Conservation (phyloP, 2,113 vertebrate species). For the Ptilonorhynchus violaceus region DNA sequence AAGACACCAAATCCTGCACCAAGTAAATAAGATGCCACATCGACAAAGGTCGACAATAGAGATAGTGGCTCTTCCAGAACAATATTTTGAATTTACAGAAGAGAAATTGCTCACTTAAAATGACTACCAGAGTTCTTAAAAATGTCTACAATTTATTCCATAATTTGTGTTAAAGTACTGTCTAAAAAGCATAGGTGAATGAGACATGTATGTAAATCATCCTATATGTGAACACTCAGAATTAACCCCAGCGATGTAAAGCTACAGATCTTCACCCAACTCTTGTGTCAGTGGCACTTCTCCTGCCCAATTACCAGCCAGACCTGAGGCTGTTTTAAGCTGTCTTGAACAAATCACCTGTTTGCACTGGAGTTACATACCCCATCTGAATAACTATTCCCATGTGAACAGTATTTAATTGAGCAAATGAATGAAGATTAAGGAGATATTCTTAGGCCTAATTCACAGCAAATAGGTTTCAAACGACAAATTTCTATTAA, state of each 20-base stretch:
- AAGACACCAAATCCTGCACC: background rate
- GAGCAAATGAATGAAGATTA: background rate
- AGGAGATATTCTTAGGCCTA: background rate
- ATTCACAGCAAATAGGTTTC: background rate
- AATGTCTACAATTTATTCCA: background rate
- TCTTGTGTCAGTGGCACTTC: background rate
- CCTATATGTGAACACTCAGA: background rate
- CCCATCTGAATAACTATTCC: background rate
- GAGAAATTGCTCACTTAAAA: background rate
- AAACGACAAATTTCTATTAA: background rate
- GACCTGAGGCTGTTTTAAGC: background rate
- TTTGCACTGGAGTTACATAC: background rate
- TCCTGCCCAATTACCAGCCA: background rate
- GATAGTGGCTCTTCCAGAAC: background rate
- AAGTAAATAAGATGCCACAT: background rate
- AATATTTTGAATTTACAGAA: background rate
- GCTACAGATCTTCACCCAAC: background rate
- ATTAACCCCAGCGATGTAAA: background rate
- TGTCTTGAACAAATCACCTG: background rate
- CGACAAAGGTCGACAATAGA: background rate
- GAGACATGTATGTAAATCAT: background rate
- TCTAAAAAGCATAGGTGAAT: background rate
- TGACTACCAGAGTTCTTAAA: background rate
- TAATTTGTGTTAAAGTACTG: background rate
- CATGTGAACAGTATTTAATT: background rate